These are phyloP conservation scores for Meleagris gallopavo DNA, from an alignment of 2,113 vertebrate genomes.

Conservation along the genomic window DNA sequence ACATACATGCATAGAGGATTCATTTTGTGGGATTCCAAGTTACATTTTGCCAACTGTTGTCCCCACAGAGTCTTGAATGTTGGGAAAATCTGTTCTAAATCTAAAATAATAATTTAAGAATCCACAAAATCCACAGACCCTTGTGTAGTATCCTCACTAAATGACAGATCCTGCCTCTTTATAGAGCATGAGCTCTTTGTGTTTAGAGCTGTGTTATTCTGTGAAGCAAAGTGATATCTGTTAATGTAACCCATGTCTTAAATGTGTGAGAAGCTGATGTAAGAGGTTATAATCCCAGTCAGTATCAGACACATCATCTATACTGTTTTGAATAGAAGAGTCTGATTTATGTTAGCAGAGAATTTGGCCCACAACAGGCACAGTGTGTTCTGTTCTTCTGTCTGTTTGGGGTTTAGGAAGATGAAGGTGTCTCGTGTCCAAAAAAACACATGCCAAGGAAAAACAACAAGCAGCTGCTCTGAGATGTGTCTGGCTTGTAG, in stretches of 20 bases:
- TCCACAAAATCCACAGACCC: neutral
- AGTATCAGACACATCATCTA: neutral
- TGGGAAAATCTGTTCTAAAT: conserved; percentile 22
- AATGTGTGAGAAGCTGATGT: neutral
- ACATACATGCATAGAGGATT: neutral
- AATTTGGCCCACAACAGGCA: conserved; percentile 26
- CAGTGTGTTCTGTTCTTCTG: conserved; percentile 42
- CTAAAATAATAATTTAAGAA: neutral
- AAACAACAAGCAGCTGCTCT: conserved; percentile 41
- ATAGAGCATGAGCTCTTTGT: neutral
- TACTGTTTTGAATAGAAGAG: neutral
- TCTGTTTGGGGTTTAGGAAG: neutral
- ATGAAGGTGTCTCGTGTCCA: conserved; percentile 31
- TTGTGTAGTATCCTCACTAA: neutral
- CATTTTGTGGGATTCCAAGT: neutral
- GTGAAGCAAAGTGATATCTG: neutral
- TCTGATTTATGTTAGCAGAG: conserved; percentile 6
- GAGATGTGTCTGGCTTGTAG: neutral
- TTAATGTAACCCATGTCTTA: neutral
- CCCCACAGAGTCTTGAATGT: neutral
- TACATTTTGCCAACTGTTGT: neutral
- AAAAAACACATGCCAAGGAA: conserved; percentile 7
- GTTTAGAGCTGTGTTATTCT: neutral
- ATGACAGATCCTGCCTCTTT: neutral
- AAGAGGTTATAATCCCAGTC: neutral